Percentiles rank a stretch among this genome's conserved stretches.
phyloP scores from a whole-genome alignment of 2,888 invertebrate species.

The Ornithoptera alexandrae region DNA sequence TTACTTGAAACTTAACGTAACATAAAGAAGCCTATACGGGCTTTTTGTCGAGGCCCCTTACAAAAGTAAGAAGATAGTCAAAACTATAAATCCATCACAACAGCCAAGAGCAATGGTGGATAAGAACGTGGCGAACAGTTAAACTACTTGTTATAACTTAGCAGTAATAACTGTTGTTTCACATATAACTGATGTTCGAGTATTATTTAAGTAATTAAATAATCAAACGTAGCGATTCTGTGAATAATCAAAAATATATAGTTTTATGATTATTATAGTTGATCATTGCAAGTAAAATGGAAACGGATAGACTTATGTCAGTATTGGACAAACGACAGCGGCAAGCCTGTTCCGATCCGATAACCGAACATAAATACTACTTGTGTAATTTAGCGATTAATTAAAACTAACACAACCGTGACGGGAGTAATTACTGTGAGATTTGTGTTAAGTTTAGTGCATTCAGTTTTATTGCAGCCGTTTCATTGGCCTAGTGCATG shows the following conservation, averaged over 20 bases:
- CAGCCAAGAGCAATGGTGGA: too few relatives aligned
- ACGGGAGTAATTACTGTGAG: constrained; percentile 65
- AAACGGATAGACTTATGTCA: constrained; percentile 48
- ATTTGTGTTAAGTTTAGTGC: constrained; percentile 64
- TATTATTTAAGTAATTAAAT: not conserved
- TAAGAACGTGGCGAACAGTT: too few relatives aligned
- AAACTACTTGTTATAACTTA: too few relatives aligned
- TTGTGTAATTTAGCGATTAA: constrained; percentile 77
- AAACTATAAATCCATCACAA: too few relatives aligned
- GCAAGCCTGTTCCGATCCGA: constrained; percentile 44
- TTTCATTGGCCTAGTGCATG: constrained; percentile 33
- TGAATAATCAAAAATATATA: too few relatives aligned
- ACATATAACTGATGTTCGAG: not conserved
- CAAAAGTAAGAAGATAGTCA: too few relatives aligned
- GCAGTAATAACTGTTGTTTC: not conserved
- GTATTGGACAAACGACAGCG: constrained; percentile 50
- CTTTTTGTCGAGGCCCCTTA: too few relatives aligned
- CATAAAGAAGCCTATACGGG: too few relatives aligned
- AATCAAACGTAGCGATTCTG: not conserved
- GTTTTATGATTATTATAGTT: not conserved
- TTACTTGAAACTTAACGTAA: too few relatives aligned
- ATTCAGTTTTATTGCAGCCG: constrained; percentile 48
- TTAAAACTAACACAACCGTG: constrained; percentile 76
- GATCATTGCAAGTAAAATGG: constrained; percentile 38
- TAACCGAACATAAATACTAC: constrained; percentile 58